Base-by-base conservation (phyloP, 2,888 invertebrate genomes). In the Notodonta ziczac region DNA sequence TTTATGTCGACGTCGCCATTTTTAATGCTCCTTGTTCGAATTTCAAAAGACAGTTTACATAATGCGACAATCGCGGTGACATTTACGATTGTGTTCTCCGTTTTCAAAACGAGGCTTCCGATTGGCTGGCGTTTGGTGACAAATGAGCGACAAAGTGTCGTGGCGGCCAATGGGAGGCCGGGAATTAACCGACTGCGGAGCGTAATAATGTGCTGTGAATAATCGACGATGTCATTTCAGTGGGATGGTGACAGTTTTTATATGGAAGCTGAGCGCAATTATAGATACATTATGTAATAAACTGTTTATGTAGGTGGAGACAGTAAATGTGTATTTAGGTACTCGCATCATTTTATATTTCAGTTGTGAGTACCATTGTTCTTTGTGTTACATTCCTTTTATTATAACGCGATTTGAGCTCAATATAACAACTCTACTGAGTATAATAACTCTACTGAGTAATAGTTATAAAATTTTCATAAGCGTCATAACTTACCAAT, bases 91-190 rank as follows among this genome's bases (percentile, higher is more conserved):
- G 80, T 72, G 82, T 24, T 24, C 86, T 88, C 89, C 86, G 82
- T 84, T 86, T 86, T 83, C 67, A 71, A 88, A 82, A 60, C 61
- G 70, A 40, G 77, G 75, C 63, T 66, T 74, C 76, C 76, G 77
- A 92, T 93, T 92, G 93, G 93, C 68, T 62, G 83, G 70, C 61
- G 81, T 80, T 92, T 93, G 93, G 92, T 93, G 93, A 93, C 93
- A 93, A 93, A 91, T 89, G 91, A 88, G 88, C 90, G 93, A 93
- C 93, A 93, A 84, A 84, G 72, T 83, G 70, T 59, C 64, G 67
- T 66, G 68, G 61, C 79, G 73, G 71, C 93, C 92, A 93, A 93
- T 91, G 66, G 70, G 75, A 76, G 68, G 40, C 60, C 72, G 53
- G 76, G 67, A 69, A 65, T 63, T 48, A 68, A 72, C 72, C 70